Percentiles rank a stretch among this genome's conserved stretches.
Evolutionary conservation across 2,797 vertebrate genomes (phyloP).

Genomic region (Acridotheres tristis): DNA sequence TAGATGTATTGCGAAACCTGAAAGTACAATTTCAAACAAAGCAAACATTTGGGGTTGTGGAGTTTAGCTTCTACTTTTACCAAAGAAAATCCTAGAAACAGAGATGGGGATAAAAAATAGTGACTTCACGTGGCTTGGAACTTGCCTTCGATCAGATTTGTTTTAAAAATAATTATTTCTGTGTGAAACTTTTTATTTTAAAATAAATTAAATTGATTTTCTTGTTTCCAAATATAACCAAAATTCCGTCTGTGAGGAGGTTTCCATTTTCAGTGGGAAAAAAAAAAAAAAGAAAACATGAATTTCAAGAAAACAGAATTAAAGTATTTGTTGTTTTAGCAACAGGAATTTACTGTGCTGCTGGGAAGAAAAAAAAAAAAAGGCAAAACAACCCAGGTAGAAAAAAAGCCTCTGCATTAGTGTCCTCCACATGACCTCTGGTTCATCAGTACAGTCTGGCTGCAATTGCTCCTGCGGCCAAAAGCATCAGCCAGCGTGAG

Average conservation of each 20-base stretch:
- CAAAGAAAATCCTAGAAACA: neutral
- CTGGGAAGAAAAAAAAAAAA: neutral
- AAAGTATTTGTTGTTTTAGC: neutral
- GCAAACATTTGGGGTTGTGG: neutral
- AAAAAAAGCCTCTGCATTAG: neutral
- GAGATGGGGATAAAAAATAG: neutral
- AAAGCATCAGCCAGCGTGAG: neutral
- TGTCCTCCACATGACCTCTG: slow-evolving; percentile 11
- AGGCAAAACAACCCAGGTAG: too few relatives aligned
- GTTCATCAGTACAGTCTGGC: neutral
- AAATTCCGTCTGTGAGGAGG: neutral
- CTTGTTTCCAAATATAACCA: neutral
- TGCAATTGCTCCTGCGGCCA: neutral
- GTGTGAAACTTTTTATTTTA: neutral
- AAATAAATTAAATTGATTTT: neutral
- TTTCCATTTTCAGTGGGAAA: neutral
- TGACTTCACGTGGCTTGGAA: neutral
- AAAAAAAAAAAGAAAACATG: neutral
- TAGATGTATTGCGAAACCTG: neutral
- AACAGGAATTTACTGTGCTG: neutral
- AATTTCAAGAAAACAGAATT: neutral
- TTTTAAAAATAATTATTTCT: neutral
- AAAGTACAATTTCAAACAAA: neutral
- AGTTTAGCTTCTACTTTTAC: neutral
- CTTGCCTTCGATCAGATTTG: neutral